A percentile compares a stretch with the other conserved stretches of the same genome.
Conservation (phyloP, 2,113 vertebrate genomes). For the Panurus biarmicus region DNA sequence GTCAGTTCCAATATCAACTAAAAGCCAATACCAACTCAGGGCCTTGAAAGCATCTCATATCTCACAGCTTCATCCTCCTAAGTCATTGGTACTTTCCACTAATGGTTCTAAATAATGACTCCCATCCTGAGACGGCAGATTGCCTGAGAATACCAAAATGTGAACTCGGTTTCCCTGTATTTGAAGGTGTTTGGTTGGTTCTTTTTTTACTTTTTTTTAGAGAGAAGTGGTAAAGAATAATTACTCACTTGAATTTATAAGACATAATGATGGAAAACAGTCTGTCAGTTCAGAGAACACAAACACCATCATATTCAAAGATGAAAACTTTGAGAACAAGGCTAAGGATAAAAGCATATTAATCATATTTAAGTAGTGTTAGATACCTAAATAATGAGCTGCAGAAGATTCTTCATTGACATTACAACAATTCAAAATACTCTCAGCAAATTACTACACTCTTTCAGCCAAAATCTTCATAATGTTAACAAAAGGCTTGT, state of each 20-base stretch:
- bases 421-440: background rate
- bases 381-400: background rate
- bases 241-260: background rate
- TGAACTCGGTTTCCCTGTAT: background rate
- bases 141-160: background rate
- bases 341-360: background rate
- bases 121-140: background rate
- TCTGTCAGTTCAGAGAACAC: background rate
- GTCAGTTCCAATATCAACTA: background rate
- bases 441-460: background rate
- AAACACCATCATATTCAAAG: background rate
- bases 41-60: background rate
- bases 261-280: background rate
- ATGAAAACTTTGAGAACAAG: background rate
- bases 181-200: background rate
- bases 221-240: background rate
- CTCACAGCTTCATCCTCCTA: background rate
- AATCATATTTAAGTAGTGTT: background rate
- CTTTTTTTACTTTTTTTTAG: background rate
- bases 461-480: background rate
- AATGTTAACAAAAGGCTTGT: background rate
- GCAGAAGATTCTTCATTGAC: background rate
- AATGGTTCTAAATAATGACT: background rate
- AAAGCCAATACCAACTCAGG: background rate
- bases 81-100: background rate